Evolutionary conservation across 2,797 vertebrate genomes (phyloP), one percentile per base, ranked within the genome.

Genomic region (Vultur gryphus): DNA sequence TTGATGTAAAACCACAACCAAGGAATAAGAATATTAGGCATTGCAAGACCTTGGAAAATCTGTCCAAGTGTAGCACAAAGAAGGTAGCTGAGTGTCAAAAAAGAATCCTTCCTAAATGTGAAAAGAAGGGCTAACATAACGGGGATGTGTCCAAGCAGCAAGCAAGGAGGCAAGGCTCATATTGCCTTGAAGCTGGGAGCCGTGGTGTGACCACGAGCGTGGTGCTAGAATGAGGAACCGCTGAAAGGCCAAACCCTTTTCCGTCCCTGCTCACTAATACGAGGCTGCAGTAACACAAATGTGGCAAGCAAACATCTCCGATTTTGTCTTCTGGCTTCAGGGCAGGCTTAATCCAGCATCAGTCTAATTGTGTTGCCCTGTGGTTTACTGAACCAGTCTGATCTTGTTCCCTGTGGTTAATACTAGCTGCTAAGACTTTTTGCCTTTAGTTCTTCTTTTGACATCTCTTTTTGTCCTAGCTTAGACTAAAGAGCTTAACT

Each of bases 321-420:
- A 46, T 93, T 89, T 89, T 19, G 4, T 64, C 79, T 88, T 59
- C 49, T 84, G 21, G 69, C 87, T 91, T 71, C 84, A 93, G 52
- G 46, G 55, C 55, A 83, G 78, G 81, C 29, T 94, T 87, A 91
- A 89, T 54, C 67, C 78, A 83, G 29, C n/a, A 55, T 37, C 71
- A 85, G 11, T 41, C 59, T 90, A 75, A 94, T 71, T 85, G 64
- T 64, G 23, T n/a, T 87, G 55, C 39, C 55, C 52, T 87, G 78
- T 71, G 95, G 59, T 91, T 93, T 91, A n/a, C 44, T 70, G 64
- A 85, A 57, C 75, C 52, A 51, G 71, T 23, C 87, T 75, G 64
- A 55, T 85, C 89, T 77, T 77, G 86, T 77, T 93, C 29, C 48
- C 57, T 71, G 78, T 39, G 44, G 43, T 41, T 94, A 77, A 35